Evolutionary conservation across 2,797 vertebrate genomes (phyloP).

Genomic region (Bradypodion pumilum): DNA sequence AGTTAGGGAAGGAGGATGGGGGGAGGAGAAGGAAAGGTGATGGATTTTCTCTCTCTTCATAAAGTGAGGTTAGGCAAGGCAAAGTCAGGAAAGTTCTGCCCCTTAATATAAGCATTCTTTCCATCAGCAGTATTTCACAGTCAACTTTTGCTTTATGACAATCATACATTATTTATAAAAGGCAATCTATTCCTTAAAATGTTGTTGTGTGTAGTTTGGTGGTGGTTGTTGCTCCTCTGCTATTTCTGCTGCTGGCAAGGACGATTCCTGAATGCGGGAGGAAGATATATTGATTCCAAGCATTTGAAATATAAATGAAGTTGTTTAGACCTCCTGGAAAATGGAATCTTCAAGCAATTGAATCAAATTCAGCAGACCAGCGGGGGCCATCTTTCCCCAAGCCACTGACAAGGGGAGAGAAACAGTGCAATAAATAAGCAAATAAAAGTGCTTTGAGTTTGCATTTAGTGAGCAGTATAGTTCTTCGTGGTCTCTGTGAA

Average conservation of each 20-base stretch:
- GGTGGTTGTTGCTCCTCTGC: neutral
- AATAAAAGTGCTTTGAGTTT: slow-evolving; percentile 11
- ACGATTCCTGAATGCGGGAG: slow-evolving; percentile 61
- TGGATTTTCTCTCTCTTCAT: slow-evolving; percentile 30
- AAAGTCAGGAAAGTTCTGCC: slow-evolving; percentile 44
- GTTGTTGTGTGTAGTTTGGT: slow-evolving; percentile 61
- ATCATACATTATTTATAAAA: slow-evolving; percentile 68
- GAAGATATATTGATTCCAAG: slow-evolving; percentile 76
- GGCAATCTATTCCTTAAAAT: slow-evolving; percentile 63
- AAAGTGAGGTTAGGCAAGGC: slow-evolving; percentile 35
- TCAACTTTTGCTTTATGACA: slow-evolving; percentile 65
- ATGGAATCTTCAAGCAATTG: slow-evolving; percentile 50
- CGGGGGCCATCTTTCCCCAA: neutral
- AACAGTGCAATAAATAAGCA: neutral
- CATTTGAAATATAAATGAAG: slow-evolving; percentile 82
- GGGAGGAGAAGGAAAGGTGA: neutral
- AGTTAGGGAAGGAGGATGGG: no score
- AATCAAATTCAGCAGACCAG: slow-evolving; percentile 45
- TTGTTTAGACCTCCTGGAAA: slow-evolving; percentile 61
- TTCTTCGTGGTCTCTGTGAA: no score
- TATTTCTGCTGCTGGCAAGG: slow-evolving; percentile 46
- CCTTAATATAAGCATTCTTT: slow-evolving; percentile 61
- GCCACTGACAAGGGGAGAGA: neutral
- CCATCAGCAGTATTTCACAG: slow-evolving; percentile 66
- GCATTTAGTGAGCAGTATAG: slow-evolving; percentile 10